A percentile compares a stretch with the other conserved stretches of the same genome.
These are phyloP conservation scores for Coenobita brevimanus DNA, from an alignment of 1,140 invertebrate genomes.

Conservation along the genomic window DNA sequence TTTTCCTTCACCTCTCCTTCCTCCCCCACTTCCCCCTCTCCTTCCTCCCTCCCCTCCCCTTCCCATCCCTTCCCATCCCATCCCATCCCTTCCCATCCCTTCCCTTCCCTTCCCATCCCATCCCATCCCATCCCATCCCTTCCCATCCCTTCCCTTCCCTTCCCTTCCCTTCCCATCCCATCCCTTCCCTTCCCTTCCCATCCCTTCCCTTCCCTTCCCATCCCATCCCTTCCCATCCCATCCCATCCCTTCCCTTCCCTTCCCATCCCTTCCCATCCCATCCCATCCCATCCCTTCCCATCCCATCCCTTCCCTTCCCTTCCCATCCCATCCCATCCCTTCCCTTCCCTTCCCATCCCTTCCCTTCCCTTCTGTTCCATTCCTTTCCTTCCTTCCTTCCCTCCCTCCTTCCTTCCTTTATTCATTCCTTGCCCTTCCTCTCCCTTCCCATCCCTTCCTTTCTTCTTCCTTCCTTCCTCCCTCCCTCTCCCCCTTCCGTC, in stretches of 20 bases:
- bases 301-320: neutral
- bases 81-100: neutral
- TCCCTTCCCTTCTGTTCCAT: too few relatives aligned
- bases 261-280: too few relatives aligned
- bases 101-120: neutral
- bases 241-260: too few relatives aligned
- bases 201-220: too few relatives aligned
- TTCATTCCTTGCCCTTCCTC: neutral
- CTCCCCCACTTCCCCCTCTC: neutral
- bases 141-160: neutral
- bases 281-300: too few relatives aligned
- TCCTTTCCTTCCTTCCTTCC: too few relatives aligned
- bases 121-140: neutral
- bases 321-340: neutral
- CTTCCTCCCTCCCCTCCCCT: conserved; percentile 12
- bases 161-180: neutral
- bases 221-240: too few relatives aligned
- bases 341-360: neutral
- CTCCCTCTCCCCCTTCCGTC: neutral
- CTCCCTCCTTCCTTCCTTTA: neutral
- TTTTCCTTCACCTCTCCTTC: neutral
- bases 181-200: neutral
- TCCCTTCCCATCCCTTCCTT: neutral
- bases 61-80: neutral
- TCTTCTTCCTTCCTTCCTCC: neutral